Base-by-base conservation (phyloP, 1,140 invertebrate genomes). In the Cydia strobilella region DNA sequence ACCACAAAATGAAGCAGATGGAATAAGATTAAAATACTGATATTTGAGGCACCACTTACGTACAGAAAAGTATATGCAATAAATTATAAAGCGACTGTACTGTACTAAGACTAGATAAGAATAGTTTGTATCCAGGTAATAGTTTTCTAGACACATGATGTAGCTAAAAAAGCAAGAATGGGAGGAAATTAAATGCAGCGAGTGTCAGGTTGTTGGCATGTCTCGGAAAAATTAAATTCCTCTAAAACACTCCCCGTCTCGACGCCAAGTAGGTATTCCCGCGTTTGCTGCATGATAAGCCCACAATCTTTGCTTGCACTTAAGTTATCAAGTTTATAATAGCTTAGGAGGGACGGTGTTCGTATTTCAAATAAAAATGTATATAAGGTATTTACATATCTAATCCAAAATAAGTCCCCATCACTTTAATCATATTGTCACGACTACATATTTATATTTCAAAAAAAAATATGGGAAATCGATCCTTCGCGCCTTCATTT, bases 201-300 rank as follows among this genome's bases (percentile, higher is more conserved):
- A 75, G 76, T 65, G 54, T 59, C 75, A 75, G 74, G 74, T 75
- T 76, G 77, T 79, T 79, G 78, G 72, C 76, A 77, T 77, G 75
- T 80, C 78, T 79, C 23, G 75, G 80, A 85, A 86, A 84, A 86
- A 86, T 86, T 84, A 85, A 85, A 86, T 86, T 86, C 85, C 82
- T 81, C 59, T 31, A 65, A 74, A 74, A 74, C 73, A 78, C 54
- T 59, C 73, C 66, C 76, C 51, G 51, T 73, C 74, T 59, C 71
- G 62, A 73, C 74, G 48, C 73, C 15, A 73, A 31, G 18, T 72
- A 73, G 25, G 18, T 72, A 72, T 45, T 51, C 42, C 45, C 42
- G 71, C 48, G 48, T 51, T 51, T 51, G 15, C 39, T 42, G 71
- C 20, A 72, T 51, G 71, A 45, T 42, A 72, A 39, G 18, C 20